Conservation (phyloP, 2,888 invertebrate genomes). For the Bugula neritina region DNA sequence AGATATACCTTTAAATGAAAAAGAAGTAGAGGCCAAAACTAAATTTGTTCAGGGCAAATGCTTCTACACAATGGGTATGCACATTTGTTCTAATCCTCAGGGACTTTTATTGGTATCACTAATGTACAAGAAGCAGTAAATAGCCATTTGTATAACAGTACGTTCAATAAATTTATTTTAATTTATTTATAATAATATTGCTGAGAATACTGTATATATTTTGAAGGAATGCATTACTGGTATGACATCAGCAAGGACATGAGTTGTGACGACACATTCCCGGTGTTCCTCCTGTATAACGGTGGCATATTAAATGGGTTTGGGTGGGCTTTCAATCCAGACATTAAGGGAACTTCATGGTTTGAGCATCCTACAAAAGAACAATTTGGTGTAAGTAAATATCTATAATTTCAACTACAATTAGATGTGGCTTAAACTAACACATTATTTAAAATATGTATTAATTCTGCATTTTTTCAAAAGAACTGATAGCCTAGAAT, state of each 20-base stretch:
- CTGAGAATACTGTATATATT: no score
- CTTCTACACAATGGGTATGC: conserved; percentile 47
- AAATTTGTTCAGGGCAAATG: conserved; percentile 47
- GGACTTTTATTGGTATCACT: no score
- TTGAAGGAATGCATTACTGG: conserved; percentile 43
- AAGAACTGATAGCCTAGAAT: no score
- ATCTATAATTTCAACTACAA: no score
- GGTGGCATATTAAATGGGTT: conserved; percentile 41
- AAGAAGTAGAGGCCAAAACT: conserved; percentile 35
- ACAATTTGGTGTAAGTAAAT: neutral
- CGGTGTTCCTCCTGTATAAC: conserved; percentile 44
- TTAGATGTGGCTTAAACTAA: no score
- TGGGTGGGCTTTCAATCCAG: conserved; percentile 36
- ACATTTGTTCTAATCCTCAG: no score
- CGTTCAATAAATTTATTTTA: no score
- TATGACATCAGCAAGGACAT: conserved; percentile 36
- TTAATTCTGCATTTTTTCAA: no score
- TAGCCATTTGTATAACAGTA: no score
- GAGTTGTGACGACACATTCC: conserved; percentile 40
- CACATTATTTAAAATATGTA: no score
- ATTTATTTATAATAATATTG: no score
- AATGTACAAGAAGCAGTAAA: no score
- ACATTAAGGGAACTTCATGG: neutral
- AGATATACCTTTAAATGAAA: conserved; percentile 35
- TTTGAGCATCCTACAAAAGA: neutral